Evolutionary conservation across 2,888 invertebrate genomes (phyloP), one percentile per base, ranked within the genome.

Genomic region (Blastobasis adustella): DNA sequence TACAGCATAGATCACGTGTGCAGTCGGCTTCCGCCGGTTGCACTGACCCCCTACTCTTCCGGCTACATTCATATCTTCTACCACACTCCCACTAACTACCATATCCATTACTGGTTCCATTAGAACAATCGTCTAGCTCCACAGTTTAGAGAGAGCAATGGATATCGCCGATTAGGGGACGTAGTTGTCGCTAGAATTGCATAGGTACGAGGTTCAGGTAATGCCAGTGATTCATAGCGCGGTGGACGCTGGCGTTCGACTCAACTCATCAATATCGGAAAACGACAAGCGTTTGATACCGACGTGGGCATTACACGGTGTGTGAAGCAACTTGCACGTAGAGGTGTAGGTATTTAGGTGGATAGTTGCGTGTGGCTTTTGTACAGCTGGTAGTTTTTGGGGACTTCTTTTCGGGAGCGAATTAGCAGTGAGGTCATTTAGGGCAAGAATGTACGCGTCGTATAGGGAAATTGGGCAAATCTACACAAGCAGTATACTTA

Each of bases 201-300:
- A 45, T 43, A 55, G 41, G 59, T 67, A 54, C n/a, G 42, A 49
- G 56, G 54, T 47, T 8, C 73, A 77, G 79, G 78, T 79, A 80
- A 73, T 76, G 73, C 70, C 62, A 60, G 72, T 77, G 79, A 81
- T 79, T 76, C 76, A 80, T 73, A 61, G 71, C 65, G 65, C 63
- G 67, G 66, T 63, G 67, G 66, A 67, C 70, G 68, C 62, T 63
- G 67, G 62, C 62, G 62, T 57, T 65, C 62, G 66, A 68, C 69
- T 69, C 69, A 60, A 66, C 71, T 73, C 79, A 79, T 82, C 79
- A 78, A 80, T 81, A 81, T 79, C 72, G 73, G 73, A 66, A 71
- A 76, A 67, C 72, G 71, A 59, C 49, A 54, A 54, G 60, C 70
- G 72, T 73, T 73, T 76, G 74, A 76, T 76, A 73, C 69, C 63